Base-by-base conservation (phyloP, 2,113 vertebrate genomes). In the Zosterops borbonicus region DNA sequence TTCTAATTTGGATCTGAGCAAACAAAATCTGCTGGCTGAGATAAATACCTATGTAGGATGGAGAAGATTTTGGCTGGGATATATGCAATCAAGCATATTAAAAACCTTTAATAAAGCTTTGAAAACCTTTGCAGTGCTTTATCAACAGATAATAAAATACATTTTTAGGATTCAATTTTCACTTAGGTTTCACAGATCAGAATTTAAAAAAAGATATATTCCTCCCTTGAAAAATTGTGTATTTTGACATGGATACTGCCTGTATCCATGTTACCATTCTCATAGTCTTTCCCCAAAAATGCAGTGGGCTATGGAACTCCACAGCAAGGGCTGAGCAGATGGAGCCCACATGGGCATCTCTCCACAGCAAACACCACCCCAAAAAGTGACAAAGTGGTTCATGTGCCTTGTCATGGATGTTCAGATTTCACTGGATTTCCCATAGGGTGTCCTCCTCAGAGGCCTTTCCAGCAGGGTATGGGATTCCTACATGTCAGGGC, bases 21-120 rank as follows among this genome's bases (percentile, higher is more conserved):
- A 97, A 97, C 93, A 97, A 91, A 96, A 96, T 97, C 91, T 97
- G 93, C 65, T 84, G 88, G 92, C 92, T 91, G 92, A 96, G 91
- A 95, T 92, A 97, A 97, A 96, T 95, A 96, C 94, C 91, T 94
- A 50, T 79, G 94, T 81, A 92, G 76, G 83, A 94, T 91, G 68
- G 39, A 82, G 63, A 82, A 95, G 92, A 92, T 95, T 91, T 95
- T 93, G 95, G 78, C 89, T 90, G 53, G 35, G 49, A 83, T 95
- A 74, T 56, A 93, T 90, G 91, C 71, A 91, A 84, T 88, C 75
- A 96, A 81, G 91, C 92, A 83, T 75, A 87, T 90, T 91, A 96
- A 96, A 95, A 89, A 63, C 67, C 65, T 92, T 89, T 94, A 96
- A 94, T 92, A 96, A 73, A 81, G 60, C 58, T 47, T 21, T 60